A percentile compares a stretch with the other conserved stretches of the same genome.
phyloP scores from a whole-genome alignment of 2,113 vertebrate genomes.

The Bos indicus region DNA sequence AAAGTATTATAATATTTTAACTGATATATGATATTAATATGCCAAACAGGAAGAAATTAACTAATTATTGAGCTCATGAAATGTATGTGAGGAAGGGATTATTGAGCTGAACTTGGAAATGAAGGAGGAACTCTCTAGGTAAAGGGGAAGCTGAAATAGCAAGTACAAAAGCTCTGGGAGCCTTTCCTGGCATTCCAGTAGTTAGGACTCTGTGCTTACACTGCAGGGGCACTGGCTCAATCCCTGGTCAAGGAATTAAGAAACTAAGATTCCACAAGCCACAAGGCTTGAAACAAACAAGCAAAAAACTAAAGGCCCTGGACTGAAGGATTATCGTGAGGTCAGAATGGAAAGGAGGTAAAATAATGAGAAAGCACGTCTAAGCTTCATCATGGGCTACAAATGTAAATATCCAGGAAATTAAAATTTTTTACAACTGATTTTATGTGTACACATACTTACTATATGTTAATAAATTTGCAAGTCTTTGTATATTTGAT shows the following conservation, averaged over 20 bases:
- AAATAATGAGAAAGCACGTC: neutral
- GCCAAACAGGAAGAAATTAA: neutral
- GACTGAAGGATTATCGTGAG: neutral
- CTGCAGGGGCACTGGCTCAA: neutral
- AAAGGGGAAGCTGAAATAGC: neutral
- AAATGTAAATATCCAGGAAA: neutral
- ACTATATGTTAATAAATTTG: neutral
- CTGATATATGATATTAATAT: neutral
- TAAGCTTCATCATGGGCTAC: neutral
- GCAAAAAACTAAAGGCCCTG: neutral
- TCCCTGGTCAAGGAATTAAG: neutral
- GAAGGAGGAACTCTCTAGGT: neutral
- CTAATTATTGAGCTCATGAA: neutral
- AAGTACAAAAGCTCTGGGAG: neutral
- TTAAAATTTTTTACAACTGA: neutral
- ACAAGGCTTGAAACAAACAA: neutral
- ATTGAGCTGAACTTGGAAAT: neutral
- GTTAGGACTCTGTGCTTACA: neutral
- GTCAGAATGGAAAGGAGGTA: neutral
- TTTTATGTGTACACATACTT: neutral
- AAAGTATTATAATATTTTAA: neutral
- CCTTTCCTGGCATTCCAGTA: neutral
- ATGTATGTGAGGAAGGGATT: neutral
- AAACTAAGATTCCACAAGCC: neutral
- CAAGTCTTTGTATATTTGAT: neutral